Percentiles rank a stretch among this genome's conserved stretches.
Evolutionary conservation across 2,888 invertebrate genomes (phyloP).

Genomic region (Vandiemenella viatica): DNA sequence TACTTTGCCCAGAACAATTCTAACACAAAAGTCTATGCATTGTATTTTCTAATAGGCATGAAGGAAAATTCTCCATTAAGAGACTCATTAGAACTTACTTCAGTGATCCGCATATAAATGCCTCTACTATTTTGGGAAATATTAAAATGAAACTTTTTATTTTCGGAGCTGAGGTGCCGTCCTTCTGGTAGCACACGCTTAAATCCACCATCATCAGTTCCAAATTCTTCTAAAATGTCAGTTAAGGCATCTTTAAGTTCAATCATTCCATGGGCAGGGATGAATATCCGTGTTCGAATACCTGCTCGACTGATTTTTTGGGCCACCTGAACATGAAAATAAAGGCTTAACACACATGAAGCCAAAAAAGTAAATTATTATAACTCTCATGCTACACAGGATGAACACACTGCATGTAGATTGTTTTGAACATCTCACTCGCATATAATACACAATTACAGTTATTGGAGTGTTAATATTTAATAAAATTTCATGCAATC

Average conservation of each 20-base stretch:
- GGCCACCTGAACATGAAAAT: constrained; percentile 51
- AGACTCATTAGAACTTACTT: constrained; percentile 53
- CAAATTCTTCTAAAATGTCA: constrained; percentile 89
- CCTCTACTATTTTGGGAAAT: constrained; percentile 98
- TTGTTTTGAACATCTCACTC: too few species aligned
- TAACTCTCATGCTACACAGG: too few species aligned
- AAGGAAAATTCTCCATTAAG: too few species aligned
- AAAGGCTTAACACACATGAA: too few species aligned
- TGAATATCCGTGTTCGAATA: constrained; percentile 82
- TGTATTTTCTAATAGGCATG: too few species aligned
- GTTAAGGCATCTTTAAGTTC: constrained; percentile 96
- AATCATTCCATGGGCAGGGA: constrained; percentile 98
- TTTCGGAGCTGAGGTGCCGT: constrained; percentile 91
- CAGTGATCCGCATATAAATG: constrained; percentile 97
- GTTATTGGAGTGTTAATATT: too few species aligned
- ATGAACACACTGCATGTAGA: too few species aligned
- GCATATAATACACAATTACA: too few species aligned
- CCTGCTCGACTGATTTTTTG: constrained; percentile 92
- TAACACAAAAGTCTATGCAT: too few species aligned
- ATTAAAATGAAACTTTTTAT: constrained; percentile 99
- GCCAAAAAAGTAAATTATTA: too few species aligned
- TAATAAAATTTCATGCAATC: too few species aligned
- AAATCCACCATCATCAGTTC: constrained; percentile 81
- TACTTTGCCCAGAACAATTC: too few species aligned
- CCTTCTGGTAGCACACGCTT: constrained; percentile 87